phyloP scores from a whole-genome alignment of 2,888 invertebrate species.

The Endomychus coccineus region DNA sequence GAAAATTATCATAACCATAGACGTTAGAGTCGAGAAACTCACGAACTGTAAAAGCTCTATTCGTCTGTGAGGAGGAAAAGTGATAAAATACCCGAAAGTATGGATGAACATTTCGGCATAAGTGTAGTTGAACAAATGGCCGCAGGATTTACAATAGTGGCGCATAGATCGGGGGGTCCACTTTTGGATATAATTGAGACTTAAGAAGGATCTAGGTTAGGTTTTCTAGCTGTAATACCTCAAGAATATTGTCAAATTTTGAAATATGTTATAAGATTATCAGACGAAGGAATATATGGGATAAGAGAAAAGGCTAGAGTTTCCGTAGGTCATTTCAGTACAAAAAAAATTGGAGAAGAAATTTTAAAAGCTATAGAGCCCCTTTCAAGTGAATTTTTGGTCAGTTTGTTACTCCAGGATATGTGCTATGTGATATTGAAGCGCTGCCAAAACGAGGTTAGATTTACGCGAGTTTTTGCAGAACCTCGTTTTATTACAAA shows the following conservation, averaged over 20 bases:
- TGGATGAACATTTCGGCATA: constrained; percentile 99
- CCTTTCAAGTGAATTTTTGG: constrained; percentile 58
- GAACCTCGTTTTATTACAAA: too few relatives aligned
- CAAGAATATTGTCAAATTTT: constrained; percentile 72
- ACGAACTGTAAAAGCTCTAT: too few relatives aligned
- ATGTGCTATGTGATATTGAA: too few relatives aligned
- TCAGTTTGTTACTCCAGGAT: too few relatives aligned
- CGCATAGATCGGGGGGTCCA: constrained; percentile 94
- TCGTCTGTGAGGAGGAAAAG: too few relatives aligned
- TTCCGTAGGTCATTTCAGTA: constrained; percentile 83
- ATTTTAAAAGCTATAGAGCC: constrained; percentile 71
- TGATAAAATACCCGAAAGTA: constrained; percentile 98
- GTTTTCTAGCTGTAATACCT: constrained; percentile 73
- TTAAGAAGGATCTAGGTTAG: constrained; percentile 57
- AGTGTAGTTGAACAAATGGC: constrained; percentile 98
- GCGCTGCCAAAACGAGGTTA: too few relatives aligned
- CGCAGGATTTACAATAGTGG: constrained; percentile 86
- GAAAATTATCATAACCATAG: too few relatives aligned
- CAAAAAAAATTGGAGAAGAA: constrained; percentile 70
- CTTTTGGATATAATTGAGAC: constrained; percentile 79
- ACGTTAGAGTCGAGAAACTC: too few relatives aligned
- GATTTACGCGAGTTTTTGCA: too few relatives aligned
- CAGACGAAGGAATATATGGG: constrained; percentile 50
- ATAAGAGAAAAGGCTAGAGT: constrained; percentile 74
- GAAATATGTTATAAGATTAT: constrained; percentile 59